Base-by-base conservation (phyloP, 2,888 invertebrate genomes). In the Hartigia nigra region DNA sequence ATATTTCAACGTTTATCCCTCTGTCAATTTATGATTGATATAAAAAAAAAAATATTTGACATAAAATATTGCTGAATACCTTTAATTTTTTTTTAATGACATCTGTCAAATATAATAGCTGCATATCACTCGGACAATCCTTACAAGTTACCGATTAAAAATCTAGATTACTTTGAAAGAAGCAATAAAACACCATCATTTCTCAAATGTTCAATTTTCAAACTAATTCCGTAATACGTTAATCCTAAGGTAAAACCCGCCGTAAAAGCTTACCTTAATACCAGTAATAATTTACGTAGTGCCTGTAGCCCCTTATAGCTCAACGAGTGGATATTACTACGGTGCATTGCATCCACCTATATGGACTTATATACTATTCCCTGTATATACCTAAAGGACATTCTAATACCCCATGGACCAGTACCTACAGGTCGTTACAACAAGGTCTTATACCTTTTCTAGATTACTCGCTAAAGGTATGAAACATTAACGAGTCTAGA, bases 201-300 rank as follows among this genome's bases (percentile, higher is more conserved):
- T 75, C 23, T 75, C 36, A 75, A 75, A 32, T 11, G 75, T 5
- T 36, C 75, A 23, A 75, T 75, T 75, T 75, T 75, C 36, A 34
- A 32, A n/a, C 75, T 75, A 75, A 75, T 75, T 75, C 75, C 75
- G 36, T 75, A 75, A 75, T 75, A 75, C 75, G 36, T 35, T 75
- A 23, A 75, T 75, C 34, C 36, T 36, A 36, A 4, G 75, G 75
- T 35, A 75, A 72, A 75, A 9, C 75, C 75, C 23, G 36, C 36
- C 75, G 75, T 75, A 75, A 75, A 75, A 75, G 75, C 35, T 36
- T 12, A 75, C 75, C 12, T 75, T 75, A 75, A 75, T 75, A 75
- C 31, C 35, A 34, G 75, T 36, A 35, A 75, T 75, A 75, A 75
- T 75, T 75, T 75, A 75, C 23, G 75, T 31, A 36, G 2, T 36